phyloP scores from a whole-genome alignment of 2,797 vertebrate genomes.

The Phylloscopus collybita region DNA sequence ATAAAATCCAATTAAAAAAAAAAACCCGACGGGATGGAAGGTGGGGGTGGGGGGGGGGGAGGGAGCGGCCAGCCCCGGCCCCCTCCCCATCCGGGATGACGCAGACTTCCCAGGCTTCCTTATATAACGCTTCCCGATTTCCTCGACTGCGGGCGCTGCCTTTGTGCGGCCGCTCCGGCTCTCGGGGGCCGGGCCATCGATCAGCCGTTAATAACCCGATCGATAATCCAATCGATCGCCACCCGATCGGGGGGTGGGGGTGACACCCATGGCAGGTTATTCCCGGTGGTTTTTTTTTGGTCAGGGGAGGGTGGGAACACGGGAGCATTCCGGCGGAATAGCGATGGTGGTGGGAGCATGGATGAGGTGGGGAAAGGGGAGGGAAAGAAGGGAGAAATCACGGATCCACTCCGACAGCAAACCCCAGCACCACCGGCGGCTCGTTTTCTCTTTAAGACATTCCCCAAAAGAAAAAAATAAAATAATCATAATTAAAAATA shows the following conservation, averaged over 20 bases:
- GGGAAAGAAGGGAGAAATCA: not conserved
- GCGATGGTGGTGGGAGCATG: not conserved
- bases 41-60: not conserved
- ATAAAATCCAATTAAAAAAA: not conserved
- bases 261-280: not conserved
- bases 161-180: not conserved
- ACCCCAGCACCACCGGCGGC: not conserved
- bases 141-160: not conserved
- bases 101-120: not conserved
- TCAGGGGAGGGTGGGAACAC: not conserved
- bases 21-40: fast-evolving
- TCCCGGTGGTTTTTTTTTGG: too few relatives aligned
- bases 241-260: too few relatives aligned
- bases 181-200: not conserved
- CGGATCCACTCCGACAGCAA: not conserved
- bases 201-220: fast-evolving
- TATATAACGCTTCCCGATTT: not conserved
- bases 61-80: not conserved
- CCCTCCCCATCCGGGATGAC: slow-evolving; percentile 21
- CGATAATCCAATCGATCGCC: fast-evolving
- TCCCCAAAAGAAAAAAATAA: not conserved
- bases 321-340: not conserved
- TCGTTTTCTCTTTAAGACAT: not conserved
- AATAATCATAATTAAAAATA: not conserved
- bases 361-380: not conserved